A percentile compares a stretch with the other conserved stretches of the same genome.
These are phyloP conservation scores for Thalpophila matura DNA, from an alignment of 2,888 invertebrate genomes.

Conservation along the genomic window DNA sequence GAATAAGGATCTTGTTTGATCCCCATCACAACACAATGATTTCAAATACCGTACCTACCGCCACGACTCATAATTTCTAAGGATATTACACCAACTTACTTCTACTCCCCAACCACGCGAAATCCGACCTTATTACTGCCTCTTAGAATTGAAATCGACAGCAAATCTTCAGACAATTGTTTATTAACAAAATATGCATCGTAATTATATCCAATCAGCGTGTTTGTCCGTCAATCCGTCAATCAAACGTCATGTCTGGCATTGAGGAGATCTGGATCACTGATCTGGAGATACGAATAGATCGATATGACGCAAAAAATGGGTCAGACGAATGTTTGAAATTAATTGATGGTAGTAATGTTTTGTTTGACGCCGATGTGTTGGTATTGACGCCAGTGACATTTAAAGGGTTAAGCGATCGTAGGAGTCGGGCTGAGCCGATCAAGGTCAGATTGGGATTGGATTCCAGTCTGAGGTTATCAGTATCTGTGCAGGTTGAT, in stretches of 20 bases:
- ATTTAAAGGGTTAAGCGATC: constrained; percentile 42
- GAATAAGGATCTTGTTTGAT: constrained; percentile 52
- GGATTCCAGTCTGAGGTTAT: constrained; percentile 45
- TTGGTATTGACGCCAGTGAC: constrained; percentile 32
- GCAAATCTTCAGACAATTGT: constrained; percentile 63
- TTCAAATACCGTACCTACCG: constrained; percentile 52
- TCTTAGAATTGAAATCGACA: neutral
- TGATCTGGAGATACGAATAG: constrained; percentile 73
- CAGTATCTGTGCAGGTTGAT: constrained; percentile 41
- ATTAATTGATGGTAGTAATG: constrained; percentile 61
- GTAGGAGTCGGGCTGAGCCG: constrained; percentile 20
- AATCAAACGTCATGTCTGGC: constrained; percentile 75
- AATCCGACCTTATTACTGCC: constrained; percentile 32
- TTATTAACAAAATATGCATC: constrained; percentile 85
- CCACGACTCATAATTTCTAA: constrained; percentile 53
- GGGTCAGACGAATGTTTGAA: constrained; percentile 63
- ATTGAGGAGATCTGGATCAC: constrained; percentile 77
- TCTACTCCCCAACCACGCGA: neutral
- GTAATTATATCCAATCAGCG: constrained; percentile 89
- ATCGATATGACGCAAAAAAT: constrained; percentile 71
- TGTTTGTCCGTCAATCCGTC: constrained; percentile 85
- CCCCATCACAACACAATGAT: constrained; percentile 58
- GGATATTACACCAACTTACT: constrained; percentile 38
- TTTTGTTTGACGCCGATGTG: constrained; percentile 35
- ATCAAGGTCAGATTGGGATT: constrained; percentile 43